Conservation (phyloP, 2,797 vertebrate genomes). For the Acrocephalus scirpaceus region DNA sequence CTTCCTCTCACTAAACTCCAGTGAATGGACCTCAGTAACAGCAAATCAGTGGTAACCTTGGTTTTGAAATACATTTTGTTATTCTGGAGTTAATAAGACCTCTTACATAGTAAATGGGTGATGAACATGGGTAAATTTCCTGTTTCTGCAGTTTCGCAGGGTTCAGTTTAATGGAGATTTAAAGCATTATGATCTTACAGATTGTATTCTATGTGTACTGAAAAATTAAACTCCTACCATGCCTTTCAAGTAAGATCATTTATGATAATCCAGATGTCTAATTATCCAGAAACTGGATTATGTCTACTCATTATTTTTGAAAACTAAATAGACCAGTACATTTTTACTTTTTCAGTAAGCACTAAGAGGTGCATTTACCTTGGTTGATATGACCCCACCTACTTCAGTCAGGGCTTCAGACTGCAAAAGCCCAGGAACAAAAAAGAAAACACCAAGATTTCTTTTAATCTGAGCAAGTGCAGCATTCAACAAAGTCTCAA, state of each 20-base stretch:
- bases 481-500: background rate
- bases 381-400: background rate
- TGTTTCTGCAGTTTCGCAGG: background rate
- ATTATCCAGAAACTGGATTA: background rate
- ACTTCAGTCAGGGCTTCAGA: background rate
- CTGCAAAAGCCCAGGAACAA: background rate
- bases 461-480: background rate
- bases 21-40: background rate
- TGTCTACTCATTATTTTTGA: background rate
- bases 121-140: background rate
- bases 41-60: background rate
- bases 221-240: background rate
- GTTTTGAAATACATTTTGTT: background rate
- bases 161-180: background rate
- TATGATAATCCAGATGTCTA: background rate
- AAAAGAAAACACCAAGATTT: background rate
- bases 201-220: background rate
- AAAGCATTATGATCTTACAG: background rate
- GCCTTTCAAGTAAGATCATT: background rate
- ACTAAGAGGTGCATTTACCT: background rate
- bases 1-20: background rate
- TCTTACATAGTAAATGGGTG: background rate
- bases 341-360: background rate
- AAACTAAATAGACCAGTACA: background rate
- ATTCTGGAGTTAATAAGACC: background rate